Conservation (phyloP, 2,888 invertebrate genomes). For the Drosophila seclusa region DNA sequence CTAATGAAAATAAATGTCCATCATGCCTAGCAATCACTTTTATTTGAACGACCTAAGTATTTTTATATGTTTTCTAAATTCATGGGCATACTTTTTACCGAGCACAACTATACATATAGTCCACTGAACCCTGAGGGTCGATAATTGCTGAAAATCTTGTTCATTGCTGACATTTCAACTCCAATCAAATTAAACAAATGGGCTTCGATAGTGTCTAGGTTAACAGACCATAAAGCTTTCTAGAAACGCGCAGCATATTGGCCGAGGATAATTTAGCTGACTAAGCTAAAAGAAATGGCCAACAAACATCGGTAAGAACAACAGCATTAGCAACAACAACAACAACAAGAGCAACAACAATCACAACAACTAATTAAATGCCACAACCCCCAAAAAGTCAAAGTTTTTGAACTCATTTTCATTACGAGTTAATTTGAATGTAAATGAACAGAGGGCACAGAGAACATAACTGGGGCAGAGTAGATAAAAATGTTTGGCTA, state of each 20-base stretch:
- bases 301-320: constrained; percentile 52
- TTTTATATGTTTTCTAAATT: neutral
- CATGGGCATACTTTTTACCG: neutral
- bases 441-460: constrained; percentile 74
- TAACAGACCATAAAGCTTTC: constrained; percentile 52
- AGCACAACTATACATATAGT: neutral
- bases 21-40: neutral
- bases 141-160: neutral
- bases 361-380: constrained; percentile 78
- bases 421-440: constrained; percentile 83
- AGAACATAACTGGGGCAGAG: constrained; percentile 25
- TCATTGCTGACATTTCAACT: constrained; percentile 7
- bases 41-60: neutral
- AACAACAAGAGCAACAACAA: constrained; percentile 49
- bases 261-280: constrained; percentile 57
- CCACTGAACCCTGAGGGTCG: too few species aligned
- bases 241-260: constrained; percentile 33
- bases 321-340: constrained; percentile 20
- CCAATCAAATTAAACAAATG: constrained; percentile 35
- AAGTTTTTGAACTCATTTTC: constrained; percentile 77
- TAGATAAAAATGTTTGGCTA: constrained; percentile 75
- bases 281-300: constrained; percentile 68
- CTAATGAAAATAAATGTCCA: neutral
- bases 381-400: constrained; percentile 69
- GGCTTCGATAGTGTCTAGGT: constrained; percentile 58